These are phyloP conservation scores for Conger conger DNA, from an alignment of 2,113 vertebrate species.

Conservation along the genomic window DNA sequence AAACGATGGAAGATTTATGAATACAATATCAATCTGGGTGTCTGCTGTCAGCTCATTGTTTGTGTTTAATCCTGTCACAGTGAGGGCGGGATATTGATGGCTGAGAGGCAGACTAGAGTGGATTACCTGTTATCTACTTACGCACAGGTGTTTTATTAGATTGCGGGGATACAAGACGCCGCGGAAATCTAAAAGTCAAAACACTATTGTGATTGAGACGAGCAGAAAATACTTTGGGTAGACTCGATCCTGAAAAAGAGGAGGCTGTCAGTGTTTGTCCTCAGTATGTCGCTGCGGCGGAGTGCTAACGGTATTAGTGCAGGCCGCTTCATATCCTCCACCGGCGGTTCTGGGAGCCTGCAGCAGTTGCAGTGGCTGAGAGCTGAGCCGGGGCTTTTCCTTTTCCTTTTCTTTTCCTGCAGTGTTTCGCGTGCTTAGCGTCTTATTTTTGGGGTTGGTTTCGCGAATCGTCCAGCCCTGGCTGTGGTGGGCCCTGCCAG, in stretches of 20 bases:
- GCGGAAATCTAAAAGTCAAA: too few species aligned
- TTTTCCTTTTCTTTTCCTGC: background rate
- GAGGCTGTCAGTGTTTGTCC: background rate
- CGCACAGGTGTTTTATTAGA: background rate
- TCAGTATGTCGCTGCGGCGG: background rate
- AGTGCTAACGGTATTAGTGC: background rate
- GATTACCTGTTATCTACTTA: constrained; percentile 5
- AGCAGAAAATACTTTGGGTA: background rate
- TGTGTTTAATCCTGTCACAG: background rate
- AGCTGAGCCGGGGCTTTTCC: background rate
- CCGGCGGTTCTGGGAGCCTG: background rate
- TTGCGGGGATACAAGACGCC: background rate
- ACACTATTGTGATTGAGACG: background rate
- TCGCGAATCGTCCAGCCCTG: background rate
- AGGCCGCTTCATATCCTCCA: background rate
- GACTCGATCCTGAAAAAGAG: background rate
- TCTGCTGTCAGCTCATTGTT: background rate
- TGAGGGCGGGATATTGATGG: background rate
- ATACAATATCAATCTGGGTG: constrained; percentile 1
- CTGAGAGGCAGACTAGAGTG: background rate
- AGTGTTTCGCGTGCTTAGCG: background rate
- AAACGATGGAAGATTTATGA: background rate
- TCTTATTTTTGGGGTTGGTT: background rate
- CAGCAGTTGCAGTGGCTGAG: background rate
- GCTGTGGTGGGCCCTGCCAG: background rate